A percentile compares a stretch with the other conserved stretches of the same genome.
These are phyloP conservation scores for Julus scanicus DNA, from an alignment of 2,888 invertebrate genomes.

Conservation along the genomic window DNA sequence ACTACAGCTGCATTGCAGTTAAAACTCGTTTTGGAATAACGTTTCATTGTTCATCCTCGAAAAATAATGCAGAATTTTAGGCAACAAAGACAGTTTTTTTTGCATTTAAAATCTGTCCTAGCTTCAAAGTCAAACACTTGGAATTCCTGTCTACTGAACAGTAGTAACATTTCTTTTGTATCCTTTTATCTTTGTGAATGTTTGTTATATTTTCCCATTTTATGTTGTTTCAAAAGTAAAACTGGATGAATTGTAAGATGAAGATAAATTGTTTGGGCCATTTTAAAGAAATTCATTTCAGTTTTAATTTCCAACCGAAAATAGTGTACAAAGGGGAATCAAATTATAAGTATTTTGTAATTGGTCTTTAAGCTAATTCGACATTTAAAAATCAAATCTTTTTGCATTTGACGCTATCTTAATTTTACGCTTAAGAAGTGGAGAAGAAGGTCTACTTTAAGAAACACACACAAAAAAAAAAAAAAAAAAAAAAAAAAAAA, in stretches of 20 bases:
- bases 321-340: too few species aligned
- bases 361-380: too few species aligned
- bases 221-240: not conserved
- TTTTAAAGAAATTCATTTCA: too few species aligned
- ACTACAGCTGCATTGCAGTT: slow-evolving; percentile 33
- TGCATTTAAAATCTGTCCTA: not conserved
- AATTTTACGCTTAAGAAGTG: not conserved
- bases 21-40: slow-evolving; percentile 11
- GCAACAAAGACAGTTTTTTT: not conserved
- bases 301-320: too few species aligned
- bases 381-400: too few species aligned
- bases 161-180: slow-evolving; percentile 7
- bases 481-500: too few species aligned
- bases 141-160: slow-evolving; percentile 1
- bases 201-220: not conserved
- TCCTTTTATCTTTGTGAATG: slow-evolving; percentile 4
- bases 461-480: too few species aligned
- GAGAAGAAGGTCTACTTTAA: not conserved
- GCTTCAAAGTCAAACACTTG: slow-evolving; percentile 4
- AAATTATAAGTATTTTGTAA: too few species aligned
- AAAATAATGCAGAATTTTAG: not conserved
- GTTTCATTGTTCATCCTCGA: slow-evolving; percentile 10
- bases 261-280: too few species aligned
- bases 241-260: too few species aligned
- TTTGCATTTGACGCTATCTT: too few species aligned